phyloP scores from a whole-genome alignment of 2,888 invertebrate species.

The Noctua janthe region DNA sequence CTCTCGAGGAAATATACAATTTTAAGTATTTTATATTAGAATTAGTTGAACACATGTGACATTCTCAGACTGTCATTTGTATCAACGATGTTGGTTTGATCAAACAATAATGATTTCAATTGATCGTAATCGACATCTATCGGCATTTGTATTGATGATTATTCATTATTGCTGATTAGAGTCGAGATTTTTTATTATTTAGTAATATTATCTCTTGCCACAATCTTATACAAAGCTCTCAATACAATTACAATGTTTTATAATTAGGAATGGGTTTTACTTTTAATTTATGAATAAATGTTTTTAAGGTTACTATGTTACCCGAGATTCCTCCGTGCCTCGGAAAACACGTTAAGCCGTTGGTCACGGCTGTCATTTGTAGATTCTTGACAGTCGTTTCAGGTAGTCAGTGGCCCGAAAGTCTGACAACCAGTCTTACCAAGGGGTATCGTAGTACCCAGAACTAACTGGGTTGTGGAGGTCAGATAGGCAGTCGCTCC shows the following conservation, averaged over 20 bases:
- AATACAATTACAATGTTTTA: not conserved
- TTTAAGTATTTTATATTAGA: not conserved
- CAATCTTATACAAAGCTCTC: not conserved
- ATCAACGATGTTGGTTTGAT: not conserved
- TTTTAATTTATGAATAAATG: no score
- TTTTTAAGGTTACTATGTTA: not conserved
- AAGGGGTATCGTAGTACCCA: no score
- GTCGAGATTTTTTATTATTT: not conserved
- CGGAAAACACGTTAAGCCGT: not conserved
- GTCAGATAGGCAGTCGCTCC: no score
- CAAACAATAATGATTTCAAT: not conserved
- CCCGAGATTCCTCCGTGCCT: not conserved
- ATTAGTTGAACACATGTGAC: not conserved
- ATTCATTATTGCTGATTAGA: not conserved
- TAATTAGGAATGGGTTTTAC: not conserved
- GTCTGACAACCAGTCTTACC: not conserved
- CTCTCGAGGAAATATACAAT: not conserved
- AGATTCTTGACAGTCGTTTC: no score
- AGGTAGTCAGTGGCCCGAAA: not conserved
- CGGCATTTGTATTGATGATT: not conserved
- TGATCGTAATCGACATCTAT: not conserved
- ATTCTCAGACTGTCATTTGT: not conserved
- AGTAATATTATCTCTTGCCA: constrained; percentile 4
- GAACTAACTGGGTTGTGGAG: no score
- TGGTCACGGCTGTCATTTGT: no score